phyloP scores from a whole-genome alignment of 2,113 vertebrate species.

The Echinops telfairi region DNA sequence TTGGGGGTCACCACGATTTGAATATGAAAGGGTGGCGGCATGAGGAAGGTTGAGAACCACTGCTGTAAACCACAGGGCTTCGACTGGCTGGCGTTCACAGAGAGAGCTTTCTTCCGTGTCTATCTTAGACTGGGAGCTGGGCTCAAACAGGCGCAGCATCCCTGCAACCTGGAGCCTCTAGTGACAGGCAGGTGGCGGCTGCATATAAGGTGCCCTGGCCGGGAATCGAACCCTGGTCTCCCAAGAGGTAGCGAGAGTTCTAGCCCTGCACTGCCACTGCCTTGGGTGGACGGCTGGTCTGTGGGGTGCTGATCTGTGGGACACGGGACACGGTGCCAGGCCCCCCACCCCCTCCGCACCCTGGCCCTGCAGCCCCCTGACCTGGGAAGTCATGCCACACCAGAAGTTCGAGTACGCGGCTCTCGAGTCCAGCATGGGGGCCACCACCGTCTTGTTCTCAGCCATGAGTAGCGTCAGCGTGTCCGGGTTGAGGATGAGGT shows the following conservation, averaged over 20 bases:
- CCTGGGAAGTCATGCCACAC: conserved; percentile 97
- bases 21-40: no score
- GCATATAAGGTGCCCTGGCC: not conserved
- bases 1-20: no score
- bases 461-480: conserved; percentile 91
- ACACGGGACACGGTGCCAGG: no score
- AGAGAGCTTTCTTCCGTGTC: not conserved
- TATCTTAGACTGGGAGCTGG: not conserved
- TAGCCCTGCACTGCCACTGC: not conserved
- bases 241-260: not conserved
- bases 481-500: conserved; percentile 92
- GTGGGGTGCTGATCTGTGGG: not conserved
- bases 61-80: not conserved
- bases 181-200: not conserved
- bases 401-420: conserved; percentile 98
- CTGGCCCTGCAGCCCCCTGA: conserved; percentile 68
- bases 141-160: not conserved
- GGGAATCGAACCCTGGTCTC: not conserved
- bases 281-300: not conserved
- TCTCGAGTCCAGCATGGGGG: conserved; percentile 95
- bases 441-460: conserved; percentile 94
- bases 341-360: not conserved
- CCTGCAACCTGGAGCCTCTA: not conserved
- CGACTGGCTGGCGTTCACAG: not conserved
- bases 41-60: no score